phyloP scores from a whole-genome alignment of 1,140 invertebrate genomes.

The Aphidius gifuensis region DNA sequence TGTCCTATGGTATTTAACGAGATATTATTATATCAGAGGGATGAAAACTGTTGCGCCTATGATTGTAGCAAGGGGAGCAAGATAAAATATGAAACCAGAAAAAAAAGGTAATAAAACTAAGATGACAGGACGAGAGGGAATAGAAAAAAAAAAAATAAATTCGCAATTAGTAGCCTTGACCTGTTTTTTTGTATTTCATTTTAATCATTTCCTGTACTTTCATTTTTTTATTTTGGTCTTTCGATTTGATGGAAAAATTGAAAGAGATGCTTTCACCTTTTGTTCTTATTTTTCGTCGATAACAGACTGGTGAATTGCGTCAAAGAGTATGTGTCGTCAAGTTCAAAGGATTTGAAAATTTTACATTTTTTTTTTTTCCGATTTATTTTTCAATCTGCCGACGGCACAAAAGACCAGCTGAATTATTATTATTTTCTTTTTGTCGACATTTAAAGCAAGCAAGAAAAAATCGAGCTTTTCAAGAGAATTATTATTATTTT shows the following conservation, averaged over 20 bases:
- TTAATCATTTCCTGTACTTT: no score
- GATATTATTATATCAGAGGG: slow-evolving; percentile 10
- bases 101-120: no score
- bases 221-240: no score
- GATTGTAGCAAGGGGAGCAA: background rate
- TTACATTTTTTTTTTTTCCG: background rate
- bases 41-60: slow-evolving; percentile 14
- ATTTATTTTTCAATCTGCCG: slow-evolving; percentile 12
- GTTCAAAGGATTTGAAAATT: background rate
- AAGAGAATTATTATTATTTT: background rate
- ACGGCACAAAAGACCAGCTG: background rate
- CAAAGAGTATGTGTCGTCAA: background rate
- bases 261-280: no score
- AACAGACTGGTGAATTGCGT: no score
- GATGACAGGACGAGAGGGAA: background rate
- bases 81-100: no score
- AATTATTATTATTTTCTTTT: no score
- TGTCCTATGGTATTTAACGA: slow-evolving; percentile 1
- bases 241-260: no score
- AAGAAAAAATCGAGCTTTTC: background rate
- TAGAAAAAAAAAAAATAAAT: background rate
- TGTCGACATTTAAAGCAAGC: background rate
- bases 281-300: no score
- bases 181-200: background rate
- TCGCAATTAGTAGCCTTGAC: slow-evolving; percentile 11